A percentile compares a stretch with the other conserved stretches of the same genome.
phyloP scores from a whole-genome alignment of 2,113 vertebrate species.

The Phocoena sinus region DNA sequence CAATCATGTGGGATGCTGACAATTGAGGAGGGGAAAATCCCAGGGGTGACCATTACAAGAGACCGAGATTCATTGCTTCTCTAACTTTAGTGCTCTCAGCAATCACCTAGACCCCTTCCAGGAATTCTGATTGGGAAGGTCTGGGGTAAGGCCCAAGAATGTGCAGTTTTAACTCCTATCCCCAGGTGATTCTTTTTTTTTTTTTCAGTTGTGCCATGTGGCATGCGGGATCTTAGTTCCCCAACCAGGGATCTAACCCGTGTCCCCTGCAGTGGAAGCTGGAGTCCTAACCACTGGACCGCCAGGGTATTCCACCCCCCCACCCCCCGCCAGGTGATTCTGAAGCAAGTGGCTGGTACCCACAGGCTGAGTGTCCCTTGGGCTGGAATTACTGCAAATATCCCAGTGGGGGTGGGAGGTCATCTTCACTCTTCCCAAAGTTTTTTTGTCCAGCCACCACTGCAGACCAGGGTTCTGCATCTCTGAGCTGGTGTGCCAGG shows the following conservation, averaged over 20 bases:
- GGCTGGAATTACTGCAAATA: too few relatives aligned
- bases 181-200: background rate
- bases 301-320: too few relatives aligned
- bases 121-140: background rate
- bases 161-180: background rate
- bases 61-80: background rate
- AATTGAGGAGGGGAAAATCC: background rate
- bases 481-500: background rate
- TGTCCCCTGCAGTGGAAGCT: too few relatives aligned
- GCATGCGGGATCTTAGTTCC: too few relatives aligned
- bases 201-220: too few relatives aligned
- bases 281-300: too few relatives aligned
- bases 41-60: accelerated
- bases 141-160: background rate
- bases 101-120: accelerated
- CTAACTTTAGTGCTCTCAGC: background rate
- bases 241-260: too few relatives aligned
- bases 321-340: background rate
- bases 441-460: background rate
- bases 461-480: background rate
- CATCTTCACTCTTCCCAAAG: background rate
- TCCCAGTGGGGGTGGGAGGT: background rate
- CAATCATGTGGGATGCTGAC: background rate
- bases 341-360: background rate
- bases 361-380: background rate